These are phyloP conservation scores for Grapholita molesta DNA, from an alignment of 1,140 invertebrate genomes.

Conservation along the genomic window DNA sequence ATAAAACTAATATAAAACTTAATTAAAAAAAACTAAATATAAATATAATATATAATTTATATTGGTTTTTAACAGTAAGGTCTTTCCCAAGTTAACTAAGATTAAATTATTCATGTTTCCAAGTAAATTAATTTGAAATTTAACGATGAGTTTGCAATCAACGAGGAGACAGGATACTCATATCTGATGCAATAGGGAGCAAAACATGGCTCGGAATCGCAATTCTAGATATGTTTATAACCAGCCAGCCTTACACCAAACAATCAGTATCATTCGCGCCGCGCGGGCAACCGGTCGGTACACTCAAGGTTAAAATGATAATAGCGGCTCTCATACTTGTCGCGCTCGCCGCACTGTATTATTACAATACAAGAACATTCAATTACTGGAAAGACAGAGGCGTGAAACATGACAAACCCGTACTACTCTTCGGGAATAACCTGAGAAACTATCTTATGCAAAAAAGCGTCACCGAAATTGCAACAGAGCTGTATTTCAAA, in stretches of 20 bases:
- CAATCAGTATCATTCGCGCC: background rate
- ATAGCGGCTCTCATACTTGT: constrained; percentile 19
- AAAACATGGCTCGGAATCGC: background rate
- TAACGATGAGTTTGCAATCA: background rate
- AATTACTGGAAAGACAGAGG: constrained; percentile 38
- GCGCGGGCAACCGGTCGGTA: background rate
- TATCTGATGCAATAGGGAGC: background rate
- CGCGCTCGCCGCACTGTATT: constrained; percentile 26
- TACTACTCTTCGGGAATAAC: constrained; percentile 32
- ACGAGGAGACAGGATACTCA: background rate
- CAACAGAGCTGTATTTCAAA: constrained; percentile 22
- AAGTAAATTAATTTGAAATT: background rate
- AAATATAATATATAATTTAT: too few species aligned
- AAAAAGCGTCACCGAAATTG: constrained; percentile 25
- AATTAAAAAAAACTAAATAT: too few species aligned
- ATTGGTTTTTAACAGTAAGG: too few species aligned
- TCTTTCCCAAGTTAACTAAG: too few species aligned
- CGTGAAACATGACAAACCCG: constrained; percentile 37
- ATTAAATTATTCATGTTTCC: too few species aligned
- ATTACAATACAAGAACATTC: constrained; percentile 33
- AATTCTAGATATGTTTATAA: background rate
- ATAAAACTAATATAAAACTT: too few species aligned
- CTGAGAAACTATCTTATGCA: constrained; percentile 18
- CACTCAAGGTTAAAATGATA: constrained; percentile 19
- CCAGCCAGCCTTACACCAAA: background rate